phyloP scores from a whole-genome alignment of 2,113 vertebrate species.

The Syrrhaptes paradoxus region DNA sequence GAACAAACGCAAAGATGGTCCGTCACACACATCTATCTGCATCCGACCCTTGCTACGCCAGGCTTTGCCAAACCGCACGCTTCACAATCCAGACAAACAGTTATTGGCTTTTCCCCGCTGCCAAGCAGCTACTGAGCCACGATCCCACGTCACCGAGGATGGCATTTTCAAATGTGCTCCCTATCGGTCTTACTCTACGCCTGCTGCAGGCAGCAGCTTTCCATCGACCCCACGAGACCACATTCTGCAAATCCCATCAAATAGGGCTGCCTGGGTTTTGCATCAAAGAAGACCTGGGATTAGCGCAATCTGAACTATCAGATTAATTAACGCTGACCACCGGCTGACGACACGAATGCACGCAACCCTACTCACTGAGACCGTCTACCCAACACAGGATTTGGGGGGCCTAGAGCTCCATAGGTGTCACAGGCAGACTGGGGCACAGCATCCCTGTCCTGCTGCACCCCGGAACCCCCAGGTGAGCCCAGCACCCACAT shows the following conservation, averaged over 20 bases:
- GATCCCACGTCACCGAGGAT: background rate
- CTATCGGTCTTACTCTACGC: background rate
- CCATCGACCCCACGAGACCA: background rate
- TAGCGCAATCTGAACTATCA: accelerated
- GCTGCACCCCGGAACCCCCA: background rate
- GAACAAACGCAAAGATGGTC: background rate
- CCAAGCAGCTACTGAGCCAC: background rate
- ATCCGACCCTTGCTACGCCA: background rate
- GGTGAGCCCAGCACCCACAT: accelerated
- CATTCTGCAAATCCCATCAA: background rate
- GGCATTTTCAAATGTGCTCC: background rate
- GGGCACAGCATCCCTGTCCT: background rate
- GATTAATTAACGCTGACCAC: background rate
- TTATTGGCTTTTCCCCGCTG: background rate
- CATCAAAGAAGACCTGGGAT: accelerated
- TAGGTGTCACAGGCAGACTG: background rate
- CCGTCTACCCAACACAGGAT: background rate
- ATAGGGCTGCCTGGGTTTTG: accelerated
- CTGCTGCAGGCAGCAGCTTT: background rate
- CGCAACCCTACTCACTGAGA: background rate
- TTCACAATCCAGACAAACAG: background rate
- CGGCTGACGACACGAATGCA: accelerated
- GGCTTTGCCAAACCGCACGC: constrained; percentile 5
- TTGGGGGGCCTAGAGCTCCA: accelerated
- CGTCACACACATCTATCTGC: background rate